phyloP scores from a whole-genome alignment of 2,113 vertebrate species.

The cattle (Bos taurus) region DNA sequence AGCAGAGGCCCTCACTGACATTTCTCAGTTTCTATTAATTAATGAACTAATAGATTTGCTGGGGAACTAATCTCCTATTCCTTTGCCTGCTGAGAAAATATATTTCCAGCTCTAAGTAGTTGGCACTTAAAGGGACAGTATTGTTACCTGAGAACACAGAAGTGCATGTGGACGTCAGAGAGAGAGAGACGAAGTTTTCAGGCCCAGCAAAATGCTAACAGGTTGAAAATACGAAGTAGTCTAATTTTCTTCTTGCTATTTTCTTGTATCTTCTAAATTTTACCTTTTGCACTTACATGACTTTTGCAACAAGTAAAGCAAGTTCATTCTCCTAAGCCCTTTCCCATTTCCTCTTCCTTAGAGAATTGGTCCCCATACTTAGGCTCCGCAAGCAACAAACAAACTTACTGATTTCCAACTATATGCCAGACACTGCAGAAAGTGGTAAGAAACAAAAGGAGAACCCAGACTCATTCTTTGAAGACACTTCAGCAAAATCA shows the following conservation, averaged over 20 bases:
- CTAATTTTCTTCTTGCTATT: conserved; percentile 19
- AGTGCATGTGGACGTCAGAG: neutral
- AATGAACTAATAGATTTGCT: conserved; percentile 22
- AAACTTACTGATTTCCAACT: conserved; percentile 12
- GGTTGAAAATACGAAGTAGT: conserved; percentile 10
- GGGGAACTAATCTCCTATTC: neutral
- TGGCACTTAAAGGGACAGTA: neutral
- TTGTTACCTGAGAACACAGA: neutral
- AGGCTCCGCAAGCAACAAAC: neutral
- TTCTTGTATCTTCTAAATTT: conserved; percentile 6
- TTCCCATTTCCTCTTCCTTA: neutral
- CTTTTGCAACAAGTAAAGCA: neutral
- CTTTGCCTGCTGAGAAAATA: conserved; percentile 4
- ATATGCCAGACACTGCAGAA: neutral
- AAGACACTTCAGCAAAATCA: conserved; percentile 20
- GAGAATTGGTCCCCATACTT: conserved; percentile 1
- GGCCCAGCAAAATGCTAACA: neutral
- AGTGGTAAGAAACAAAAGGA: neutral
- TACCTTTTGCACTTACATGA: conserved; percentile 32
- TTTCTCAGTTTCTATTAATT: conserved; percentile 49
- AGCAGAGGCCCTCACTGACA: neutral
- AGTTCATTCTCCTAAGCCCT: neutral
- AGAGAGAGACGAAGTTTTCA: neutral
- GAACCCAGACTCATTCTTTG: neutral
- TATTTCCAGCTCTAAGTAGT: neutral